A percentile compares a stretch with the other conserved stretches of the same genome.
Conservation (phyloP, 2,888 invertebrate species). For the Amblyteles armatorius region DNA sequence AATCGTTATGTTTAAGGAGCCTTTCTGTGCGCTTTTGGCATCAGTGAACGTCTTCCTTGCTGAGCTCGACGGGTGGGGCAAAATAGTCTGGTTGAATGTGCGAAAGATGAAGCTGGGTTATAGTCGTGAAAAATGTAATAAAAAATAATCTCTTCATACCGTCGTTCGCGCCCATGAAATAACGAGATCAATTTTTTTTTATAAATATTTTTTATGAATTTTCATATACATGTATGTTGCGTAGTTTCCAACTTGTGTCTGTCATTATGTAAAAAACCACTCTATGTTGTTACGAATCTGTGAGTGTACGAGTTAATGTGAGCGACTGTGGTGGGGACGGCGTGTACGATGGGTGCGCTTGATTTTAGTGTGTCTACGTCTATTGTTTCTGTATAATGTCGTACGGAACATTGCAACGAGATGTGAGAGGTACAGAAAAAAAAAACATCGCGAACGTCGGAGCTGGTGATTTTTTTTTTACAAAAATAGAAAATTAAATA, state of each 20-base stretch:
- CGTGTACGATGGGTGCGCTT: conserved; percentile 79
- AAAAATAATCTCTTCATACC: conserved; percentile 32
- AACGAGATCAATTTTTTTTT: conserved; percentile 10
- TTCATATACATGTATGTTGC: conserved; percentile 72
- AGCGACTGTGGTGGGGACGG: conserved; percentile 75
- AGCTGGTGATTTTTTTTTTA: conserved; percentile 15
- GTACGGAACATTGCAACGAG: conserved; percentile 81
- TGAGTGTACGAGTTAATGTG: conserved; percentile 81
- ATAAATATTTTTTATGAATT: conserved; percentile 8
- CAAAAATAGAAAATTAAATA: conserved; percentile 16
- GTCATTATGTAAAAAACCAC: conserved; percentile 83
- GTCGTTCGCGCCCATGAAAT: conserved; percentile 28
- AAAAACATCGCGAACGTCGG: conserved; percentile 30
- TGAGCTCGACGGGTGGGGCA: background rate
- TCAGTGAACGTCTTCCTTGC: background rate
- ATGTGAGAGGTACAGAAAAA: conserved; percentile 42
- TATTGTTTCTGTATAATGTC: conserved; percentile 83
- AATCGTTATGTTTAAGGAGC: background rate
- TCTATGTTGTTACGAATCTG: conserved; percentile 82
- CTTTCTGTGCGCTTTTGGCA: background rate
- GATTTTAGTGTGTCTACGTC: conserved; percentile 84
- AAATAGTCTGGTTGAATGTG: background rate
- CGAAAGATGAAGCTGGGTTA: background rate
- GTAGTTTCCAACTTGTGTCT: conserved; percentile 85
- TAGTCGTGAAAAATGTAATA: background rate